Base-by-base conservation (phyloP, 2,113 vertebrate species). In the Sminthopsis crassicaudata region DNA sequence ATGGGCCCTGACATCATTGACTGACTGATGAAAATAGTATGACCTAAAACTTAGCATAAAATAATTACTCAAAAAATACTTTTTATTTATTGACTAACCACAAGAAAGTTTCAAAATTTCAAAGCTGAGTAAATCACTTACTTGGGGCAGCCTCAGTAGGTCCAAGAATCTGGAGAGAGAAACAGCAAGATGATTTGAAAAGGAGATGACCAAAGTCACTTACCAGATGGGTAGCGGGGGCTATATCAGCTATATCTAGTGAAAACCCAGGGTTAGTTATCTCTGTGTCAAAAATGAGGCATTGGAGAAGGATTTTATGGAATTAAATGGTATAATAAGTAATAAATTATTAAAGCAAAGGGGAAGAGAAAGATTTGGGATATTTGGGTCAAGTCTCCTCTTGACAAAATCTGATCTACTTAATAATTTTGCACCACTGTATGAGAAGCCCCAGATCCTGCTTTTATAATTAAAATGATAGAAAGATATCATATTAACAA, bases 391-490 rank as follows among this genome's bases (percentile, higher is more conserved):
- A 89, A 91, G 26, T 11, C 11, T 19, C n/a, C 36, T 91, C 36
- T 7, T 91, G 67, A 94, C 93, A 53, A 50, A 9, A 48, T 88
- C 4, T 76, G 10, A 95, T 14, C 46, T 84, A 84, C 46, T 93
- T 23, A 89, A 26, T 19, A 46, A 94, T 67, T 97, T 94, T 89
- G 42, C 42, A 30, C 67, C 88, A 91, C 89, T 27, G 88, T 90
- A 89, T 23, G n/a, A 55, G 46, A 3, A 42, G 0, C 11, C 48
- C 51, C 27, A 42, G 14, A 25, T 94, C 30, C 51, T 96, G 54
- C 14, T 92, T n/a, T 91, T 92, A 0, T 14, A 90, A 93, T 46
- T 94, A 51, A 96, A 97, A 95, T 91, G 88, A 90, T 91, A 93
- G 48, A 14, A 42, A 90, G 30, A 8, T 42, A 84, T 67, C 4